Evolutionary conservation across 2,888 invertebrate species (phyloP), one percentile per base, ranked within the genome.

Genomic region (Calameuta filiformis): DNA sequence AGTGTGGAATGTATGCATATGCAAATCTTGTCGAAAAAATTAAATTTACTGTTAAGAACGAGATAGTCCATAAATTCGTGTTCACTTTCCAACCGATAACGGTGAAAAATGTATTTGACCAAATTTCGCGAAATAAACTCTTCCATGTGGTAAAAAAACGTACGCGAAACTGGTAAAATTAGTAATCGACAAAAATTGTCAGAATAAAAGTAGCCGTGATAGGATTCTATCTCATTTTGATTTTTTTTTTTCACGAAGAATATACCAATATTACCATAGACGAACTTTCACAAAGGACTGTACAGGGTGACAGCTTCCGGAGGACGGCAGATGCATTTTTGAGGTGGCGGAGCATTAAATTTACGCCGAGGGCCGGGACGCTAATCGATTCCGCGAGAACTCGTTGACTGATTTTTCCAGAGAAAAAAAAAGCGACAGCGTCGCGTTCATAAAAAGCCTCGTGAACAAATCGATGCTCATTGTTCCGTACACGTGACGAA

Each of bases 371-470:
- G 37, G 71, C 37, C 76, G 77, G 76, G 78, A 56, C 75, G 76
- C 75, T 79, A 74, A 82, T 85, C 85, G 85, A 85, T 85, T 80
- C 78, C 76, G 12, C 77, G 77, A 73, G 79, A 78, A 81, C 84
- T 82, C 83, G 84, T 83, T 84, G 79, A 75, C 78, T 56, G 56
- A 77, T 75, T 73, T 80, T 83, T 85, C 82, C 79, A 79, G 75
- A 83, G 81, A 85, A 84, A 76, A 76, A 76, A 76, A 75, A 35
- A 12, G 35, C 31, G 56, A 77, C 69, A 37, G 33, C 77, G 75
- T 68, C 75, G 75, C 79, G 68, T 85, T 85, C 84, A 78, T 69
- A 69, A 83, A 84, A 85, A 74, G 75, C 79, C 79, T 82, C 82
- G 81, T 81, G 84, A 80, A 79, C 6, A 84, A 85, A 85, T 85